Conservation (phyloP, 2,888 invertebrate species). For the Folsomia candida region DNA sequence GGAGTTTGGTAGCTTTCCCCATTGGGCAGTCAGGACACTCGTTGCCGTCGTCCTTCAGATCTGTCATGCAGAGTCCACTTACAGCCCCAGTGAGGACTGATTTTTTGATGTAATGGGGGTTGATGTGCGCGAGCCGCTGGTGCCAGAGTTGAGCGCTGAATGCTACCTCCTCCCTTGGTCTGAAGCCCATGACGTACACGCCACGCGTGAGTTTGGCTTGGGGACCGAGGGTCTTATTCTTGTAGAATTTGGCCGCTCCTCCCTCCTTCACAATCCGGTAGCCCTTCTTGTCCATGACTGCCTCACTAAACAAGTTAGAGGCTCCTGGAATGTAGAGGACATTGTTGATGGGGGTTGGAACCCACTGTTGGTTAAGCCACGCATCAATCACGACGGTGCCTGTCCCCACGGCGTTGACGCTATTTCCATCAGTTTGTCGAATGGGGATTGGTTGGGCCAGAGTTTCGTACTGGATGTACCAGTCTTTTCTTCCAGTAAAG, state of each 20-base stretch:
- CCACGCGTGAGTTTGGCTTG: background rate
- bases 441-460: background rate
- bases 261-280: slow-evolving; percentile 8
- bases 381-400: slow-evolving; percentile 14
- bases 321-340: slow-evolving; percentile 20
- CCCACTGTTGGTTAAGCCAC: background rate
- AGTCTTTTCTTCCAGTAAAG: slow-evolving; percentile 7
- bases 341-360: background rate
- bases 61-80: slow-evolving; percentile 13
- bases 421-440: background rate
- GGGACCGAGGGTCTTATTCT: background rate
- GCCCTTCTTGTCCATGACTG: slow-evolving; percentile 11
- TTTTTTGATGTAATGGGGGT: slow-evolving; percentile 20
- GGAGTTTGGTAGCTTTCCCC: slow-evolving; percentile 7
- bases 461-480: background rate
- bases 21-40: slow-evolving; percentile 9
- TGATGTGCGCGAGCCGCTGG: slow-evolving; percentile 25
- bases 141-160: too few species aligned
- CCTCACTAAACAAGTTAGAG: slow-evolving; percentile 20
- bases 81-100: slow-evolving; percentile 20
- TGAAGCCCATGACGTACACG: slow-evolving; percentile 21
- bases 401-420: background rate
- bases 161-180: background rate
- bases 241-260: too few species aligned
- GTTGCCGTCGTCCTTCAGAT: background rate